Percentiles rank a stretch among this genome's conserved stretches.
phyloP scores from a whole-genome alignment of 2,888 invertebrate genomes.

The Malthinus seriepunctatus region DNA sequence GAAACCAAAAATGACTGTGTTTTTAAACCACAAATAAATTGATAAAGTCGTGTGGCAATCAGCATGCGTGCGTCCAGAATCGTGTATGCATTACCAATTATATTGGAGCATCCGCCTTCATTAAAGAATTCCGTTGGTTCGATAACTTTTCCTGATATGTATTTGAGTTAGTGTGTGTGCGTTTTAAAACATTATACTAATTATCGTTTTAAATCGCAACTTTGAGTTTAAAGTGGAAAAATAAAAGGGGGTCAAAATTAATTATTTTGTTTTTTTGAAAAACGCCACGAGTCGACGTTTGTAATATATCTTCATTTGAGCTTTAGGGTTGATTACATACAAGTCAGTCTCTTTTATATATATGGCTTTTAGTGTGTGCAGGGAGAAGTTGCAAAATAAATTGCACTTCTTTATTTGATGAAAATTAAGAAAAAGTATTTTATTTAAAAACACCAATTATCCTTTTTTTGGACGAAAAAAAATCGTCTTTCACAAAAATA shows the following conservation, averaged over 20 bases:
- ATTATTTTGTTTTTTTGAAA: neutral
- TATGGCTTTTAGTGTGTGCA: no score
- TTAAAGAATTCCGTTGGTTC: conserved; percentile 32
- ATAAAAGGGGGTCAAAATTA: neutral
- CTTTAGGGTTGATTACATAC: conserved; percentile 8
- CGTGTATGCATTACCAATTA: conserved; percentile 31
- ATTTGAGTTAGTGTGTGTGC: conserved; percentile 11
- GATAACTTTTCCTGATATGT: conserved; percentile 24
- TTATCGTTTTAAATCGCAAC: conserved; percentile 17
- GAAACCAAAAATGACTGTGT: conserved; percentile 1
- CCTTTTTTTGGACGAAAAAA: no score
- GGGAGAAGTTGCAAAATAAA: no score
- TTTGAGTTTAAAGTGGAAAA: neutral
- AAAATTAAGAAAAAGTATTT: no score
- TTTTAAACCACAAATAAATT: conserved; percentile 9
- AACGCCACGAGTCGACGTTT: neutral
- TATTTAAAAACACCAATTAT: no score
- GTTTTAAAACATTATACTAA: conserved; percentile 21
- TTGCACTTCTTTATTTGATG: no score
- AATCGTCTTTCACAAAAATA: no score
- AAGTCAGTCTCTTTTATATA: neutral
- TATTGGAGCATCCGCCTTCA: conserved; percentile 34
- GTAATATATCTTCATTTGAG: conserved; percentile 1
- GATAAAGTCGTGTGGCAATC: conserved; percentile 27
- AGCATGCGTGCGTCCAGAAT: conserved; percentile 29